These are phyloP conservation scores for Drepana falcataria DNA, from an alignment of 2,888 invertebrate genomes.

Conservation along the genomic window DNA sequence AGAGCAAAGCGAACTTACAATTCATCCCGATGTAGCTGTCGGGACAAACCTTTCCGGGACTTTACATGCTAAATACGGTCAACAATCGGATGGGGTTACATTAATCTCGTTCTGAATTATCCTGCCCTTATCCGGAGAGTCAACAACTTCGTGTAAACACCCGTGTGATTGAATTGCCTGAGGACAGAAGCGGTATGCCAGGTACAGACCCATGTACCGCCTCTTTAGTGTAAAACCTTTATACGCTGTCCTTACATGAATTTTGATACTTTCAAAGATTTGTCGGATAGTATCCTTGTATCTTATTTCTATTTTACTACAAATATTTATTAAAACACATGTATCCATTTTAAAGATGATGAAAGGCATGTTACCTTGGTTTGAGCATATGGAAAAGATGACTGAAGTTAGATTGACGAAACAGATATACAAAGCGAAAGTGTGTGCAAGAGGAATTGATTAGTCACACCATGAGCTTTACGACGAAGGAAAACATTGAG, in stretches of 20 bases:
- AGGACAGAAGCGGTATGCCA: slow-evolving; percentile 8
- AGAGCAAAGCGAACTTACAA: not conserved
- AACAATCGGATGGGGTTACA: slow-evolving; percentile 12
- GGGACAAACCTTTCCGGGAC: not conserved
- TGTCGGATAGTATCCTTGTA: no score
- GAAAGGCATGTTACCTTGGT: no score
- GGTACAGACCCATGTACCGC: slow-evolving; percentile 12
- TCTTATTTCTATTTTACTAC: no score
- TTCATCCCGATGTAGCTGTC: not conserved
- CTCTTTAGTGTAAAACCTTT: slow-evolving; percentile 8
- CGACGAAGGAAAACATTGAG: no score
- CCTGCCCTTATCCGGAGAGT: slow-evolving; percentile 1
- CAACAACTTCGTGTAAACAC: slow-evolving; percentile 10
- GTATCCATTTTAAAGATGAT: no score
- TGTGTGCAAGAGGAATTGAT: no score
- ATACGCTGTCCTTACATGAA: slow-evolving; percentile 6
- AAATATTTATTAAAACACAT: no score
- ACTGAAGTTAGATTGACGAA: no score
- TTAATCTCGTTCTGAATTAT: slow-evolving; percentile 19
- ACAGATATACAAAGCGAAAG: no score
- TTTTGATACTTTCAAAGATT: no score
- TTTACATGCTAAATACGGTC: slow-evolving; percentile 8
- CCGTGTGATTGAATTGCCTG: slow-evolving; percentile 17
- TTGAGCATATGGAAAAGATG: no score
- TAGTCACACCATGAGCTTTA: no score